These are phyloP conservation scores for Champsocephalus esox DNA, from an alignment of 2,797 vertebrate genomes.

Conservation along the genomic window DNA sequence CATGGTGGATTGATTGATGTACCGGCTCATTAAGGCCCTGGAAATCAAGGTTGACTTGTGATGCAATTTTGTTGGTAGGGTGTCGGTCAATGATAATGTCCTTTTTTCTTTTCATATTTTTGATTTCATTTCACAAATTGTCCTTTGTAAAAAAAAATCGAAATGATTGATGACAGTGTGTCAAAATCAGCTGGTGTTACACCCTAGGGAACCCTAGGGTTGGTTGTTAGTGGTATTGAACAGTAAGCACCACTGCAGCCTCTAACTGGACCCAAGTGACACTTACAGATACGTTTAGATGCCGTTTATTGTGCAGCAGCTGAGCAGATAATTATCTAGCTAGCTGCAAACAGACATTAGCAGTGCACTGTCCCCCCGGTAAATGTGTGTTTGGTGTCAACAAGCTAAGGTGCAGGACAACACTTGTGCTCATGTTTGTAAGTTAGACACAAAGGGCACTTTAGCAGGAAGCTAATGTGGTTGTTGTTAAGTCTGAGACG, in stretches of 20 bases:
- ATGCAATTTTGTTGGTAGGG: background rate
- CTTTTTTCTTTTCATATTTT: background rate
- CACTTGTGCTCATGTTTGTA: background rate
- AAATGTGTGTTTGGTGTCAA: background rate
- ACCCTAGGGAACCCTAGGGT: background rate
- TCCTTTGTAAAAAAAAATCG: background rate
- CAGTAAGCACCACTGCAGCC: background rate
- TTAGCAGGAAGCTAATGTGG: background rate
- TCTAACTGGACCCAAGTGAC: background rate
- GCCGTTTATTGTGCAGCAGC: conserved; percentile 17
- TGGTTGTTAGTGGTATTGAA: background rate
- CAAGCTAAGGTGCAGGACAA: background rate
- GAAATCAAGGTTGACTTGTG: background rate
- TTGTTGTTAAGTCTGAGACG: background rate
- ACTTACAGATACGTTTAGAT: background rate
- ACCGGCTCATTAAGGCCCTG: background rate
- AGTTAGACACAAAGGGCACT: conserved; percentile 6
- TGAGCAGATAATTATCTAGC: conserved; percentile 28
- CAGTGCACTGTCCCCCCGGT: background rate
- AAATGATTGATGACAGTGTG: background rate
- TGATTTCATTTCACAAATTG: background rate
- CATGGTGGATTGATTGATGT: conserved; percentile 18
- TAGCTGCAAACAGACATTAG: background rate
- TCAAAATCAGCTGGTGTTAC: background rate
- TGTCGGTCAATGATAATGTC: background rate